Percentiles rank a stretch among this genome's conserved stretches.
Conservation (phyloP, 2,888 invertebrate species). For the Neocrepidodera transversa region DNA sequence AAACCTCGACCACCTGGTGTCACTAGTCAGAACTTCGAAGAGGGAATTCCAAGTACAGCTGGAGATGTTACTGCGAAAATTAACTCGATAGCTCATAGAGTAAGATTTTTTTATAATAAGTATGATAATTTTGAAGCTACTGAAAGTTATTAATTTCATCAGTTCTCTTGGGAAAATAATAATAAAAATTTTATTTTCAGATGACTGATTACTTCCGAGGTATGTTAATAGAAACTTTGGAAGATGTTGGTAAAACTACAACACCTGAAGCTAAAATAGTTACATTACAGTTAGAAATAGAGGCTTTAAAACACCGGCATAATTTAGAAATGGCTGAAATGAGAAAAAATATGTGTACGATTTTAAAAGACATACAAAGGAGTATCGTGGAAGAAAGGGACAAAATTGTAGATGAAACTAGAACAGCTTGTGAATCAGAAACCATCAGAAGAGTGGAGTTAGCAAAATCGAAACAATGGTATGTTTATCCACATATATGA, state of each 20-base stretch:
- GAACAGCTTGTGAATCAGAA: conserved; percentile 73
- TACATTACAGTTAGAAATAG: conserved; percentile 71
- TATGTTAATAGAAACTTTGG: conserved; percentile 72
- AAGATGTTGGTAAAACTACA: conserved; percentile 66
- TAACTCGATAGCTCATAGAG: conserved; percentile 58
- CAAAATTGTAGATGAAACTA: conserved; percentile 70
- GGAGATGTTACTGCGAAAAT: conserved; percentile 54
- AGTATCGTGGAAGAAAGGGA: conserved; percentile 66
- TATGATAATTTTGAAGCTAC: no score
- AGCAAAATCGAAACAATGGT: conserved; percentile 90
- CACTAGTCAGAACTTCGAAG: conserved; percentile 58
- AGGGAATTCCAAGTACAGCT: conserved; percentile 53
- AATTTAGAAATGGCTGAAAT: conserved; percentile 75
- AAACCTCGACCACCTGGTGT: conserved; percentile 62
- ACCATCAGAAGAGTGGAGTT: conserved; percentile 75
- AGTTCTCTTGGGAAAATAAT: no score
- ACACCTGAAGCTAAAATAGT: conserved; percentile 67
- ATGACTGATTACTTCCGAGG: conserved; percentile 74
- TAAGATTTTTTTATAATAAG: conserved; percentile 44
- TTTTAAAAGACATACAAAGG: conserved; percentile 56
- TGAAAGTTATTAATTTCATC: no score
- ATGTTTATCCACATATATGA: no score
- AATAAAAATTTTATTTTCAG: conserved; percentile 56
- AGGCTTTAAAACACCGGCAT: conserved; percentile 74
- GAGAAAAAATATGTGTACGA: conserved; percentile 54